Evolutionary conservation across 1,140 invertebrate species (phyloP).

Genomic region (Trachymyrmex septentrionalis): DNA sequence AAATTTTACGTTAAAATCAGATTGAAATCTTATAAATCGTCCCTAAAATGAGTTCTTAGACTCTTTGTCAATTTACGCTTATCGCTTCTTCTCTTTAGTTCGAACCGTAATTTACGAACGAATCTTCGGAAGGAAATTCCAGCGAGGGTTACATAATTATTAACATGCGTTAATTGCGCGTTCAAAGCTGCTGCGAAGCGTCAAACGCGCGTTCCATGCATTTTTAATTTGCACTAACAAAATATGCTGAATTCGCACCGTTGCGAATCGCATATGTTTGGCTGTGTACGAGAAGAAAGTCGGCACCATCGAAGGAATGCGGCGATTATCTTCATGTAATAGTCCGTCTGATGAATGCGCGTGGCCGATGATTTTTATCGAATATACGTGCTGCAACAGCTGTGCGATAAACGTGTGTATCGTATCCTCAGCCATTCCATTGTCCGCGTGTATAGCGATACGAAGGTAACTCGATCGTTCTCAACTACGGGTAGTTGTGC

Average conservation of each 20-base stretch:
- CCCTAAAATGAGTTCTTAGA: not conserved
- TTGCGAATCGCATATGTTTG: not conserved
- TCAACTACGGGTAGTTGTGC: slow-evolving; percentile 41
- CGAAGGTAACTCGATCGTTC: slow-evolving; percentile 45
- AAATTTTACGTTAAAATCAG: not conserved
- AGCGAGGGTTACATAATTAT: slow-evolving; percentile 38
- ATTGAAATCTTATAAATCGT: not conserved
- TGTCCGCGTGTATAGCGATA: slow-evolving; percentile 9
- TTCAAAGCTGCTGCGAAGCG: not conserved
- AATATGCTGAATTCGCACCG: not conserved
- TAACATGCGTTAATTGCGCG: slow-evolving; percentile 42
- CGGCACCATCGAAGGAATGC: slow-evolving; percentile 31
- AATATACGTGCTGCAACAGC: slow-evolving; percentile 28
- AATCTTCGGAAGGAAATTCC: slow-evolving; percentile 6
- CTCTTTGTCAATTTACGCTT: not conserved
- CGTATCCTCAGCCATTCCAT: slow-evolving; percentile 3
- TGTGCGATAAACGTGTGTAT: slow-evolving; percentile 35
- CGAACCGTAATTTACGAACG: slow-evolving; percentile 21
- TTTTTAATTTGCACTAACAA: slow-evolving; percentile 17
- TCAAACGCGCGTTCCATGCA: not conserved
- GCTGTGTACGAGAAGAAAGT: slow-evolving; percentile 20
- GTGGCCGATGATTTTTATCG: slow-evolving; percentile 24
- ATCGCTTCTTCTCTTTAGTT: not conserved
- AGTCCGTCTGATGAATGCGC: slow-evolving; percentile 7
- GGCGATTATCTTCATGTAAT: slow-evolving; percentile 31